These are phyloP conservation scores for Hypocryptadius cinnamomeus DNA, from an alignment of 2,113 vertebrate genomes.

Conservation along the genomic window DNA sequence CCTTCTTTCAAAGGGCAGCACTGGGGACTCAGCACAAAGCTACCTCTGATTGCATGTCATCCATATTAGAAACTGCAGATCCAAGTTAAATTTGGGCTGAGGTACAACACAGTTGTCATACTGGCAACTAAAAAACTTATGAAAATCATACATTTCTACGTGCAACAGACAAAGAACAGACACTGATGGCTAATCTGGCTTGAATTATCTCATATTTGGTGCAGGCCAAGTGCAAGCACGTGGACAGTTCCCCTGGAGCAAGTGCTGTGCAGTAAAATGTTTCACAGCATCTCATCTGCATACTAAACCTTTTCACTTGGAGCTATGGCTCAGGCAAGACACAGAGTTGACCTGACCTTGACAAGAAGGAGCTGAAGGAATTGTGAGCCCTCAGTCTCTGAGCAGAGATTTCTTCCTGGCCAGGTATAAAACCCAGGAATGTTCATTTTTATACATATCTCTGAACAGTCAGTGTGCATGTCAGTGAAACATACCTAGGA, in stretches of 20 bases:
- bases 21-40: background rate
- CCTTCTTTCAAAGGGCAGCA: background rate
- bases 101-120: background rate
- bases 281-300: background rate
- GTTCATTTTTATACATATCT: background rate
- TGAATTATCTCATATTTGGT: background rate
- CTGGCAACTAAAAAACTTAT: background rate
- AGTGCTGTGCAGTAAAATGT: background rate
- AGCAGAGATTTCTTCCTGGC: background rate
- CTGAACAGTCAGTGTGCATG: background rate
- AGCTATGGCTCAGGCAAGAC: background rate
- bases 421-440: background rate
- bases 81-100: background rate
- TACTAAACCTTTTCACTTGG: background rate
- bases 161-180: background rate
- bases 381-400: background rate
- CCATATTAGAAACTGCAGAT: background rate
- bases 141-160: background rate
- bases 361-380: background rate
- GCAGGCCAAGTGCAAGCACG: background rate
- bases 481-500: background rate
- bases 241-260: background rate
- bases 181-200: background rate
- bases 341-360: background rate
- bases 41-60: rapidly evolving